Conservation (phyloP, 2,888 invertebrate genomes). For the Neoitamus cyanurus region DNA sequence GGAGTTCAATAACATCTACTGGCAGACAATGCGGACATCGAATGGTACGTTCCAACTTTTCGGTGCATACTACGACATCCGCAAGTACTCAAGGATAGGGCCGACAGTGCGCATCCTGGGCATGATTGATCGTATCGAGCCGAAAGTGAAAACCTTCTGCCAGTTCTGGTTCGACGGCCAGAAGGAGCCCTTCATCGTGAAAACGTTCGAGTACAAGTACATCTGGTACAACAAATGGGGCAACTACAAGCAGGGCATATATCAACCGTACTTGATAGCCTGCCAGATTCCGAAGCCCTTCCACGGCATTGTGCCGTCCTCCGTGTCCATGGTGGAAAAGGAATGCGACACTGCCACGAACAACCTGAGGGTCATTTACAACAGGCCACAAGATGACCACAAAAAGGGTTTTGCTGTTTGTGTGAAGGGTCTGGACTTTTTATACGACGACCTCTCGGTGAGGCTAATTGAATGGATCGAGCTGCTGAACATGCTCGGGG, state of each 20-base stretch:
- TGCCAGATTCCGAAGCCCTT: slow-evolving; percentile 86
- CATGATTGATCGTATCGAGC: slow-evolving; percentile 91
- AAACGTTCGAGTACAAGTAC: slow-evolving; percentile 90
- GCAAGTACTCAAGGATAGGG: slow-evolving; percentile 81
- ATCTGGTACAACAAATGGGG: slow-evolving; percentile 96
- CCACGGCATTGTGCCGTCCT: slow-evolving; percentile 78
- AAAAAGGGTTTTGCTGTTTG: slow-evolving; percentile 90
- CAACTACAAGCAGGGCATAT: slow-evolving; percentile 89
- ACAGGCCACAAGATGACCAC: slow-evolving; percentile 72
- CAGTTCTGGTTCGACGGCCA: slow-evolving; percentile 91
- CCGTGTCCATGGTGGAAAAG: slow-evolving; percentile 86
- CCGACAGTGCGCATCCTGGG: slow-evolving; percentile 86
- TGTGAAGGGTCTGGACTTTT: slow-evolving; percentile 93
- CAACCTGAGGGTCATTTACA: slow-evolving; percentile 84
- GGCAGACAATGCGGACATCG: slow-evolving; percentile 85
- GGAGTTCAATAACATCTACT: slow-evolving; percentile 93
- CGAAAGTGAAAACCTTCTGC: slow-evolving; percentile 83
- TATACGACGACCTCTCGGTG: slow-evolving; percentile 90
- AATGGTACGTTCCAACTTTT: slow-evolving; percentile 92
- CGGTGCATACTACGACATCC: slow-evolving; percentile 88
- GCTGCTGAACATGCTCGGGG: slow-evolving; percentile 84
- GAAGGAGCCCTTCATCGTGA: slow-evolving; percentile 82
- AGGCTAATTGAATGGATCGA: slow-evolving; percentile 96
- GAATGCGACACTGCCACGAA: slow-evolving; percentile 88
- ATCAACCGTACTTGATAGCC: slow-evolving; percentile 90